Evolutionary conservation across 2,888 invertebrate genomes (phyloP), one percentile per base, ranked within the genome.

Genomic region (Xylota sylvarum): DNA sequence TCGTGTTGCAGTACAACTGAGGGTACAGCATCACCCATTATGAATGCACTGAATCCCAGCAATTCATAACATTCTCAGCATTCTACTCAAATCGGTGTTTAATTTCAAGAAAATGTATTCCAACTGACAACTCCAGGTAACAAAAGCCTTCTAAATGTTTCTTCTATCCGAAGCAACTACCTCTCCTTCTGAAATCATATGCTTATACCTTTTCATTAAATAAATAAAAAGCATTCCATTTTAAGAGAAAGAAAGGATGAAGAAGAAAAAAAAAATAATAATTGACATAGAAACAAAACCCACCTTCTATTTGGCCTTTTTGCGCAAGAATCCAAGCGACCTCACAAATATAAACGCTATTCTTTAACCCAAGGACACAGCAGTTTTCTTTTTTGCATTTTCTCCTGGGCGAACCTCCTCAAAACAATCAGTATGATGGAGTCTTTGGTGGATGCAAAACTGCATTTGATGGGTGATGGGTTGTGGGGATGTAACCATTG

Each of bases 291-390:
- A 81, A 86, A 86, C 82, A 82, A 82, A 78, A 82, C 78, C 73
- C 69, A 52, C 73, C 73, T 86, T 7, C 58, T 82, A 86, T 86
- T 82, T 82, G 73, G 77, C 86, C 86, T 86, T 82, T 86, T 86
- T 86, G 82, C 78, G 67, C 82, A 69, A 82, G 62, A 76, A 85
- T 80, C 58, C 72, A 81, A 78, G 86, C 73, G 82, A 86, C 86
- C 86, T 82, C 76, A 86, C 78, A 86, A 86, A 78, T 78, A 86
- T 86, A 86, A 86, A 78, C 67, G 82, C 67, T 46, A 82, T 86
- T 86, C 78, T 77, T 78, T 73, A 73, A 78, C 67, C 85, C 86
- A 86, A 86, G 86, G 86, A 82, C 86, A 76, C 80, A 60, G 30
- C 67, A 72, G 46, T 67, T 74, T 37, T 37, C 37, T 48, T 12